Base-by-base conservation (phyloP, 2,888 invertebrate genomes). In the Gasteruption jaculator region DNA sequence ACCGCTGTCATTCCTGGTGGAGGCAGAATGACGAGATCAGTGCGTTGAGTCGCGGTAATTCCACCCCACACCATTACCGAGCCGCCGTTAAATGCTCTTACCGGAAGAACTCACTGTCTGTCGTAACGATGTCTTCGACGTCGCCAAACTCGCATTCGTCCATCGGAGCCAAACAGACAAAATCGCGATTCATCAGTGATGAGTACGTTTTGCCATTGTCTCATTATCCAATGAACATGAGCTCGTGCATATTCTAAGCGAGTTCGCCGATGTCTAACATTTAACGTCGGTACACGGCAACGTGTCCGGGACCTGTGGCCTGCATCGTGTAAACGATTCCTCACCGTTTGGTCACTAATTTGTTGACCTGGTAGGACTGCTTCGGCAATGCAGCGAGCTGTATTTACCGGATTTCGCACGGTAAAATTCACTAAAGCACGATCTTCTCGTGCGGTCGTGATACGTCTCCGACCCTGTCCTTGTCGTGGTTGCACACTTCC, bases 61-160 rank as follows among this genome's bases (percentile, higher is more conserved):
- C 41, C 43, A 10, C 30, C 49, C 49, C 45, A 40, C 8, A 45
- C 38, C 46, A 45, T 49, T 4, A 49, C 32, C 20, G 45, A 45
- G 15, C 41, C 47, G 7, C 45, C 47, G 10, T 34, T 16, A 12
- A 33, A 45, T 5, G 43, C 41, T 5, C 20, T 31, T 11, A 39
- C 36, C 20, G 45, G 33, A n/a, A 18, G 25, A 11, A 29, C 14
- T 16, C 21, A 36, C 11, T 35, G 11, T 19, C 27, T 24, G 3
- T 10, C 4, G 26, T 19, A 38, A 2, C 42, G 45, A 27, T 40
- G 40, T 14, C 30, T 38, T 7, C 10, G 36, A 38, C 42, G 42
- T 24, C 41, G 46, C 42, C 43, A 48, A 37, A 41, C 43, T 20
- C 25, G 46, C n/a, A 35, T 18, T 6, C 48, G 33, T 35, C 41